phyloP scores from a whole-genome alignment of 1,140 invertebrate species.

The Diplogasteroides magnus region DNA sequence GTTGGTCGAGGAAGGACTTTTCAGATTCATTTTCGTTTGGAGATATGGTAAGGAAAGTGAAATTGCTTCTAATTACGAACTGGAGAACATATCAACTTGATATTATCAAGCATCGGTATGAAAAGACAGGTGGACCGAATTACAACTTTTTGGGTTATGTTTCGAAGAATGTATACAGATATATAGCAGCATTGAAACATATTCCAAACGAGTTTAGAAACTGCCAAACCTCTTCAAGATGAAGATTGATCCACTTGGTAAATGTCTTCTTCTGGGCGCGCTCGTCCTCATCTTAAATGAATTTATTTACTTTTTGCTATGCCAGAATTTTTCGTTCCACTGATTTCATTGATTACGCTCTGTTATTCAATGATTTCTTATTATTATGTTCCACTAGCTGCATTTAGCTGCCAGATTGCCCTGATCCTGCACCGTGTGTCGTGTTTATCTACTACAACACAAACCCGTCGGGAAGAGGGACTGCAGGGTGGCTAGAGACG shows the following conservation, averaged over 20 bases:
- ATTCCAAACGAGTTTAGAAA: not conserved
- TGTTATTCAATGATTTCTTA: not conserved
- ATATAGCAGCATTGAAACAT: not conserved
- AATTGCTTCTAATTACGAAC: not conserved
- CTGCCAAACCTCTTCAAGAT: conserved; percentile 76
- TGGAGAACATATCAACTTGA: too few relatives aligned
- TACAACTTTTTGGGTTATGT: too few relatives aligned
- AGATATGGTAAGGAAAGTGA: not conserved
- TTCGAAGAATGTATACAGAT: not conserved
- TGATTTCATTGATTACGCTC: not conserved
- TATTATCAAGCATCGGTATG: too few relatives aligned
- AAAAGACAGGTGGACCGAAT: too few relatives aligned
- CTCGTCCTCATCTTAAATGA: conserved; percentile 87
- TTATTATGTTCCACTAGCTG: not conserved
- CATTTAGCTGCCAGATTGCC: too few relatives aligned
- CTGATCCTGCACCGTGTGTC: too few relatives aligned
- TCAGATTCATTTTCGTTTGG: too few relatives aligned
- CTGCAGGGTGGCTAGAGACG: too few relatives aligned
- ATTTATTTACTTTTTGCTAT: not conserved
- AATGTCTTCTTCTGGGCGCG: conserved; percentile 98
- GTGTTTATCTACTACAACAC: too few relatives aligned
- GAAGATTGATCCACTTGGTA: conserved; percentile 98
- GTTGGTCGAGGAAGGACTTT: too few relatives aligned
- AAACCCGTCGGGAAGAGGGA: not conserved
- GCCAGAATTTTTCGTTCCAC: not conserved